phyloP scores from a whole-genome alignment of 2,113 vertebrate species.

The Spea bombifrons region DNA sequence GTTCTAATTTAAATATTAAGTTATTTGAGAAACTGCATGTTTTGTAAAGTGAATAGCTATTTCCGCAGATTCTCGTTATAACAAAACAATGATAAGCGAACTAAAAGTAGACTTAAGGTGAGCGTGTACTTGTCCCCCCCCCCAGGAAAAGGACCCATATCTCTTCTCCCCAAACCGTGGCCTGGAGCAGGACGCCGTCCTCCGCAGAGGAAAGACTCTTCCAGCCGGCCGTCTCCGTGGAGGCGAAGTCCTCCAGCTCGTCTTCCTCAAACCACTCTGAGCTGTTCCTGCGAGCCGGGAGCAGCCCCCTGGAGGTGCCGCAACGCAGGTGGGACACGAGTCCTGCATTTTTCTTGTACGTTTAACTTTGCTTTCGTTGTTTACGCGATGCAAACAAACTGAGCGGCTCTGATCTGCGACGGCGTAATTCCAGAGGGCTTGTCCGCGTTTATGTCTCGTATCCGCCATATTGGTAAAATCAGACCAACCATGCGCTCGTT shows the following conservation, averaged over 20 bases:
- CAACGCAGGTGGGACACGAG: slow-evolving; percentile 76
- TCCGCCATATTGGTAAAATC: no score
- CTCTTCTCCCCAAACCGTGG: slow-evolving; percentile 78
- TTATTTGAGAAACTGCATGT: no score
- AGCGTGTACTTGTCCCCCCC: no score
- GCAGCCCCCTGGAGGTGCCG: slow-evolving; percentile 93
- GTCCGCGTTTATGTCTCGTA: no score
- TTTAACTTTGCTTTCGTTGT: neutral
- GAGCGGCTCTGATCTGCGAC: neutral
- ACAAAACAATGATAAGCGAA: no score
- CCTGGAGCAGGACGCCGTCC: slow-evolving; percentile 75
- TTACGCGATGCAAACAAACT: neutral
- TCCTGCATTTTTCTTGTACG: slow-evolving; percentile 13
- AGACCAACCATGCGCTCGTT: no score
- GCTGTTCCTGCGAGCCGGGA: slow-evolving; percentile 76
- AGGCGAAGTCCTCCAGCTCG: slow-evolving; percentile 87
- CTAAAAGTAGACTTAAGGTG: no score
- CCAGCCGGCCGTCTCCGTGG: slow-evolving; percentile 60
- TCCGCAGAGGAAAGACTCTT: slow-evolving; percentile 72
- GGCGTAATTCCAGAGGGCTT: neutral
- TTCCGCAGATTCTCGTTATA: no score
- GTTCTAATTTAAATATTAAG: no score
- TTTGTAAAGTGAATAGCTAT: no score
- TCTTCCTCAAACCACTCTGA: slow-evolving; percentile 95
- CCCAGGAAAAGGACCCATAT: slow-evolving; percentile 81